phyloP scores from a whole-genome alignment of 2,797 vertebrate species.

The Artibeus lituratus region DNA sequence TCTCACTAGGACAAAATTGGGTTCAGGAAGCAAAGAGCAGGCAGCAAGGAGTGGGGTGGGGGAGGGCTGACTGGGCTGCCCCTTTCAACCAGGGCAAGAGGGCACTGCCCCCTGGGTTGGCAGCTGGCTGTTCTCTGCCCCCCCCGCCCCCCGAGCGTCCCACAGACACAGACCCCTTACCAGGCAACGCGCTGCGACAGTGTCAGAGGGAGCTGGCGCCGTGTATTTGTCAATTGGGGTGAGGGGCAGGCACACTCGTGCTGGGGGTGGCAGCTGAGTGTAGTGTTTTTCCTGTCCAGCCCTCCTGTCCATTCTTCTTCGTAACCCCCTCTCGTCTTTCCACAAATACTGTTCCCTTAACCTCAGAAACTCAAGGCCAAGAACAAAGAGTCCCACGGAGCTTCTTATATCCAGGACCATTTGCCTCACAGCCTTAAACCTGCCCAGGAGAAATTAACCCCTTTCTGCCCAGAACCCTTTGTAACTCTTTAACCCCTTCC shows the following conservation, averaged over 20 bases:
- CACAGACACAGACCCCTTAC: background rate
- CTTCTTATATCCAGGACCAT: conserved; percentile 29
- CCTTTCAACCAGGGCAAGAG: background rate
- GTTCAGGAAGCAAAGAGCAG: conserved; percentile 46
- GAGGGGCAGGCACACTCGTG: background rate
- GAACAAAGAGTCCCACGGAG: conserved; percentile 61
- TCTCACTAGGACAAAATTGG: conserved; percentile 24
- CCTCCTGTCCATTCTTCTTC: background rate
- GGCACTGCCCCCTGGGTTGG: background rate
- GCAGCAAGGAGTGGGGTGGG: background rate
- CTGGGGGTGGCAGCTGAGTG: background rate
- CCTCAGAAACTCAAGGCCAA: conserved; percentile 66
- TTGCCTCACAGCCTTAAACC: conserved; percentile 62
- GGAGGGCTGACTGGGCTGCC: background rate
- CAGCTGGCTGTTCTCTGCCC: conserved; percentile 13
- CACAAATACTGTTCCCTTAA: conserved; percentile 44
- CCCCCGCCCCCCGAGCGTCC: background rate
- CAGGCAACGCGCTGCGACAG: background rate
- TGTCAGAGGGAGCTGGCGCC: background rate
- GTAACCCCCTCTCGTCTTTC: background rate
- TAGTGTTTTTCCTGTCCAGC: background rate
- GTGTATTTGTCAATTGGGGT: background rate
- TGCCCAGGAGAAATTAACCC: conserved; percentile 65
- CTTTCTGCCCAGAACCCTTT: conserved; percentile 18
- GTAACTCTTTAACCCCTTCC: background rate